Evolutionary conservation across 2,888 invertebrate genomes (phyloP).

Genomic region (Clanis bilineata): DNA sequence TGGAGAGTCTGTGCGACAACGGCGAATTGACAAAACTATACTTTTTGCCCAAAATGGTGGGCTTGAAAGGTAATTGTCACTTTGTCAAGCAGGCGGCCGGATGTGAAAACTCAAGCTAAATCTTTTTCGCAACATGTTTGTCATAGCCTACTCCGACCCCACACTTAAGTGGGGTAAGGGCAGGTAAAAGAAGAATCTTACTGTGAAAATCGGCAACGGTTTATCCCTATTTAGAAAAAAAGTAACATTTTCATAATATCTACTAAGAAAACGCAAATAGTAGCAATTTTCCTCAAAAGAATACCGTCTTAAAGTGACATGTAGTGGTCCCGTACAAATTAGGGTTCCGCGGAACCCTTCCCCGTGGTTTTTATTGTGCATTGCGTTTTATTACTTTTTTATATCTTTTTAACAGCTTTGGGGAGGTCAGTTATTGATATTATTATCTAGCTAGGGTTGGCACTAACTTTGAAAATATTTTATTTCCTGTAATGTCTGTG

Average conservation of each 20-base stretch:
- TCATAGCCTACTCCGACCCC: no score
- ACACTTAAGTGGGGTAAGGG: no score
- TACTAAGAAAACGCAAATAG: background rate
- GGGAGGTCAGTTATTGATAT: slow-evolving; percentile 59
- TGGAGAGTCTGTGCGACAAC: no score
- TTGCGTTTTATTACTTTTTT: slow-evolving; percentile 81
- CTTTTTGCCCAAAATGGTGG: no score
- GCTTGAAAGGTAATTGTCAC: no score
- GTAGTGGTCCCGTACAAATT: slow-evolving; percentile 43
- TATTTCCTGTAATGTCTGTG: background rate
- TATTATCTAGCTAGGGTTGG: slow-evolving; percentile 46
- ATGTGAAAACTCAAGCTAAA: no score
- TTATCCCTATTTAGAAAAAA: background rate
- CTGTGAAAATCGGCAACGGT: no score
- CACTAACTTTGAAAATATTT: background rate
- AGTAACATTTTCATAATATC: background rate
- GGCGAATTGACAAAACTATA: no score
- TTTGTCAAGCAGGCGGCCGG: no score
- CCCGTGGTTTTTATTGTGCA: slow-evolving; percentile 57
- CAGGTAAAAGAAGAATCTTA: no score
- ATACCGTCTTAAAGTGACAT: slow-evolving; percentile 25
- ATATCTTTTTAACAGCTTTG: slow-evolving; percentile 72
- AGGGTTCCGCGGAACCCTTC: slow-evolving; percentile 59
- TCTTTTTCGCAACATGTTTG: no score
- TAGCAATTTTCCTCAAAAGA: slow-evolving; percentile 11